phyloP scores from a whole-genome alignment of 2,888 invertebrate genomes.

The Drosophila subsilvestris region DNA sequence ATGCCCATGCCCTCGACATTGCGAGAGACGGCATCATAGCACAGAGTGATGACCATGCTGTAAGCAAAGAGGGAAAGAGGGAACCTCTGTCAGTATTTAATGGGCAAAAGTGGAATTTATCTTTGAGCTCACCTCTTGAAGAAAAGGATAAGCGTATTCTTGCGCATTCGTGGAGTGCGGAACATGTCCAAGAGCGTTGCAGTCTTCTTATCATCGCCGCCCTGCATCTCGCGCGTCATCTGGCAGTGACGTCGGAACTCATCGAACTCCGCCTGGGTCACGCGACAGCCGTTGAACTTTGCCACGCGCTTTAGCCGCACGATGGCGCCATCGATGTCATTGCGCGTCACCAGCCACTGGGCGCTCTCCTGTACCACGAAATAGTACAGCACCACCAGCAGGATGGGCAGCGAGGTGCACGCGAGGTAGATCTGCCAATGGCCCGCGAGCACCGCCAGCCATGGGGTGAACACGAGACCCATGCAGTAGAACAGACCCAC shows the following conservation, averaged over 20 bases:
- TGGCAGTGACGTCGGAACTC: conserved; percentile 83
- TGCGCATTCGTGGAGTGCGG: conserved; percentile 85
- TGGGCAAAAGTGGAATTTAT: not conserved
- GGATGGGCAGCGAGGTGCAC: conserved; percentile 85
- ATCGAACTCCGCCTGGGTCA: conserved; percentile 83
- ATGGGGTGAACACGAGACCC: conserved; percentile 85
- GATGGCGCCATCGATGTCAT: conserved; percentile 85
- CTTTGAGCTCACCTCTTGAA: conserved; percentile 86
- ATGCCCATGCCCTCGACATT: conserved; percentile 86
- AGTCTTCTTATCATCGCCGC: conserved; percentile 79
- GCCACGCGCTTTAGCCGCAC: conserved; percentile 85
- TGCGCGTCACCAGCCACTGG: conserved; percentile 86
- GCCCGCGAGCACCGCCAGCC: conserved; percentile 84
- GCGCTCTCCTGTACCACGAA: conserved; percentile 87
- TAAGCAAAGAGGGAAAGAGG: conserved; percentile 19
- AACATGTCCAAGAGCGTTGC: conserved; percentile 85
- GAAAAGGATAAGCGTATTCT: conserved; percentile 86
- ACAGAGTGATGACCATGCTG: conserved; percentile 87
- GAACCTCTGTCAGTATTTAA: not conserved
- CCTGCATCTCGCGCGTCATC: conserved; percentile 80
- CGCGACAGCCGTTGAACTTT: conserved; percentile 85
- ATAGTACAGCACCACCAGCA: conserved; percentile 85
- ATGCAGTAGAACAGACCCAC: conserved; percentile 87
- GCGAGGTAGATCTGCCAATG: conserved; percentile 86
- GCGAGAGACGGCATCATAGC: conserved; percentile 87